Evolutionary conservation across 2,888 invertebrate genomes (phyloP).

Genomic region (Cenopis cana): DNA sequence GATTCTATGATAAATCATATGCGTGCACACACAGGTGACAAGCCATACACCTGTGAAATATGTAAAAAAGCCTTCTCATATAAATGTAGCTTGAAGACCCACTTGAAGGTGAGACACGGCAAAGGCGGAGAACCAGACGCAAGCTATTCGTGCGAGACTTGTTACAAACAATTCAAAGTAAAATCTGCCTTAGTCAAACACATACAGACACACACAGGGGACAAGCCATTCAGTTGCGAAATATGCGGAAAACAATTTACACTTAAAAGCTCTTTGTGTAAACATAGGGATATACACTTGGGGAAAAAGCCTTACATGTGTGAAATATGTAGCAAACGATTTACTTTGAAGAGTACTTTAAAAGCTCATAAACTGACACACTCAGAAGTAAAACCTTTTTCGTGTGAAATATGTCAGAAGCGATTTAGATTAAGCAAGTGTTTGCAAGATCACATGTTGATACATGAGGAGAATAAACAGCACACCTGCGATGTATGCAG

Average conservation of each 20-base stretch:
- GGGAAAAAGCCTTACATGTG: slow-evolving; percentile 12
- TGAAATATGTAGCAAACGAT: slow-evolving; percentile 17
- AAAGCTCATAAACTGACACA: slow-evolving; percentile 6
- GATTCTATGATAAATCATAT: slow-evolving; percentile 14
- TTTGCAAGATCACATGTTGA: slow-evolving; percentile 10
- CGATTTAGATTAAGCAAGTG: not conserved
- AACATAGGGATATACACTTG: slow-evolving; percentile 4
- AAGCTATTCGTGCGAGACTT: not conserved
- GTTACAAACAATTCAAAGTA: not conserved
- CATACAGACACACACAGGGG: not conserved
- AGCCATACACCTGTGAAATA: slow-evolving; percentile 16
- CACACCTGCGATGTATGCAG: not conserved
- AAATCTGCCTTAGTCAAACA: slow-evolving; percentile 9
- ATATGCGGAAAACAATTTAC: slow-evolving; percentile 21
- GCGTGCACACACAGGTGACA: slow-evolving; percentile 25
- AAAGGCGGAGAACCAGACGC: too few relatives aligned
- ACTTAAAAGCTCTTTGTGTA: not conserved
- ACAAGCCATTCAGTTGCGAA: slow-evolving; percentile 10
- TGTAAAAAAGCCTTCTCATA: slow-evolving; percentile 12
- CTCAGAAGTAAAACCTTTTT: slow-evolving; percentile 7
- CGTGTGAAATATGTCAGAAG: slow-evolving; percentile 12
- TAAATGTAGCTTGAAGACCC: slow-evolving; percentile 11
- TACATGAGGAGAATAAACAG: not conserved
- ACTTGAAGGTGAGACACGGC: too few relatives aligned
- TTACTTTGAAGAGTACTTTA: slow-evolving; percentile 4